Conservation (phyloP, 2,113 vertebrate species). For the Indicator maculatus region DNA sequence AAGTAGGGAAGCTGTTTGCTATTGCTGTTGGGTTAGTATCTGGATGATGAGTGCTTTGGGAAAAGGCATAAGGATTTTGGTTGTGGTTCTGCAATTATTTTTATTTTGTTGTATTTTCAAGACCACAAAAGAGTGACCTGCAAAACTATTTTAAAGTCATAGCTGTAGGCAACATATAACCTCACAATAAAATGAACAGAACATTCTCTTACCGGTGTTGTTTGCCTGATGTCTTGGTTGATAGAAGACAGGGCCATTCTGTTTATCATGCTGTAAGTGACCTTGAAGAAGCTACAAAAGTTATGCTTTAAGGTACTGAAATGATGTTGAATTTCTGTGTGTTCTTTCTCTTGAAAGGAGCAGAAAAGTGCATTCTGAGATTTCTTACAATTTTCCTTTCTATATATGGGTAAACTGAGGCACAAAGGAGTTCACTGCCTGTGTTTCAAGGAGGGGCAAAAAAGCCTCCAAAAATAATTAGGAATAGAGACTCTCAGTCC, state of each 20-base stretch:
- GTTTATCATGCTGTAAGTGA: not conserved
- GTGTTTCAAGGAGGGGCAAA: not conserved
- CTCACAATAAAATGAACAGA: not conserved
- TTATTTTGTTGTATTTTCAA: conserved; percentile 6
- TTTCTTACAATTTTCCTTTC: not conserved
- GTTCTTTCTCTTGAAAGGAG: not conserved
- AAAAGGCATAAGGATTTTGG: not conserved
- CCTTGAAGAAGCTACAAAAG: not conserved
- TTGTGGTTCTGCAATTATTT: conserved; percentile 18
- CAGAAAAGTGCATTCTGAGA: not conserved
- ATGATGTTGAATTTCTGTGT: not conserved
- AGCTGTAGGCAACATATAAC: not conserved
- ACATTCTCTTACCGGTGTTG: not conserved
- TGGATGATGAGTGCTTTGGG: not conserved
- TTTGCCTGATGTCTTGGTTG: not conserved
- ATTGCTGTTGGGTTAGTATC: not conserved
- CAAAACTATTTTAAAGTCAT: conserved; percentile 5
- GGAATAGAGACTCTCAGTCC: not conserved
- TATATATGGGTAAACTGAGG: not conserved
- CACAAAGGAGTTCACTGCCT: not conserved
- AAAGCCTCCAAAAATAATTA: not conserved
- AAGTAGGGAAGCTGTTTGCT: not conserved
- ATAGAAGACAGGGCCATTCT: not conserved
- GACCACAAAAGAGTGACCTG: conserved; percentile 10
- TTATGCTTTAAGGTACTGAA: not conserved